These are phyloP conservation scores for Stenodera caucasica DNA, from an alignment of 2,888 invertebrate genomes.

Conservation along the genomic window DNA sequence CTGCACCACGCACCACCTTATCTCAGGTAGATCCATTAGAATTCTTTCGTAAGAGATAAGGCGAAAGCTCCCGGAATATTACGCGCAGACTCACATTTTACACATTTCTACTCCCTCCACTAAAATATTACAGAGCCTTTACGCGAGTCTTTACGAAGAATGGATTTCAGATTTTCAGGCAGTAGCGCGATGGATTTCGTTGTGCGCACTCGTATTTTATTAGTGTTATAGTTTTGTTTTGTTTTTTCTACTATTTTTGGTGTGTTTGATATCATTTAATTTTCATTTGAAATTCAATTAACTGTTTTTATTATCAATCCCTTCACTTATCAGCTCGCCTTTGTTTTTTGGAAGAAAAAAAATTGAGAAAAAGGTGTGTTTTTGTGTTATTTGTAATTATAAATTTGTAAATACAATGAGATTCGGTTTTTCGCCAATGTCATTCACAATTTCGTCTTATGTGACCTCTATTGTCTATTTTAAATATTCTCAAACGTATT, in stretches of 20 bases:
- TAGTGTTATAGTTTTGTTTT: conserved; percentile 24
- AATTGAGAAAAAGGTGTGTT: no score
- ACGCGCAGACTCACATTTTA: conserved; percentile 10
- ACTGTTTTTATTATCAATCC: conserved; percentile 19
- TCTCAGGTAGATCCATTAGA: conserved; percentile 32
- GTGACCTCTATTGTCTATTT: neutral
- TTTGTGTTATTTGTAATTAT: no score
- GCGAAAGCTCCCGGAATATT: conserved; percentile 20
- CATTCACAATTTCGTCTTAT: neutral
- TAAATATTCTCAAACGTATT: neutral
- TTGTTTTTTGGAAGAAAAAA: no score
- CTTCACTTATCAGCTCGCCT: no score
- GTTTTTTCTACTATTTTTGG: conserved; percentile 13
- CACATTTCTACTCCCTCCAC: conserved; percentile 12
- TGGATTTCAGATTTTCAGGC: conserved; percentile 33
- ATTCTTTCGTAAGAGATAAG: conserved; percentile 14
- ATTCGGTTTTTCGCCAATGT: neutral
- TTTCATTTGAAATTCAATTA: no score
- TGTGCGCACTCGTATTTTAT: conserved; percentile 28
- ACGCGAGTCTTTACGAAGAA: no score
- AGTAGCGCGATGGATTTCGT: conserved; percentile 38
- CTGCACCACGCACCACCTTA: conserved; percentile 39
- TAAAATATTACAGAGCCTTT: conserved; percentile 10
- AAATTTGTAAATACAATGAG: neutral
- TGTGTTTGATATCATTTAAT: conserved; percentile 23